phyloP scores from a whole-genome alignment of 2,888 invertebrate species.

The Hedychridium roseum region DNA sequence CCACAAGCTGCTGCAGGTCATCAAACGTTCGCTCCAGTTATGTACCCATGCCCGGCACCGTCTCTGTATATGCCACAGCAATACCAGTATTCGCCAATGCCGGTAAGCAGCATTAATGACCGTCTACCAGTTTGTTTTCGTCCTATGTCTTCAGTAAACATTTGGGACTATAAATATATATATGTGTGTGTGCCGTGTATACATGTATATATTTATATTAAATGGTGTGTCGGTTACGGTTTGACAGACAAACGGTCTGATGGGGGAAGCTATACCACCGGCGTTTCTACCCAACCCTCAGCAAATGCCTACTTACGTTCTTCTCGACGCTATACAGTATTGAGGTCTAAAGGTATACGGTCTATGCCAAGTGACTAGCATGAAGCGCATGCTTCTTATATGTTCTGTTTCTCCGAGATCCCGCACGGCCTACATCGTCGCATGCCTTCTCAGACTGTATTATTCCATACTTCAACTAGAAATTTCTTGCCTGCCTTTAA shows the following conservation, averaged over 20 bases:
- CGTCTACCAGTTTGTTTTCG: no score
- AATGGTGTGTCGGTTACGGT: conserved; percentile 58
- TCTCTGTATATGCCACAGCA: conserved; percentile 63
- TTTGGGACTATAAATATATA: no score
- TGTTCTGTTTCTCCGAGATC: conserved; percentile 24
- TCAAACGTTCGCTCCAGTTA: conserved; percentile 60
- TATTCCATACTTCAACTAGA: no score
- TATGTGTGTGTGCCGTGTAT: no score
- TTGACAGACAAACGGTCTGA: conserved; percentile 64
- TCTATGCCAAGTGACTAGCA: conserved; percentile 55
- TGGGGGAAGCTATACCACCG: conserved; percentile 64
- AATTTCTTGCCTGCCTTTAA: no score
- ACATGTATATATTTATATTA: conserved; percentile 40
- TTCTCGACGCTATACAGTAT: conserved; percentile 72
- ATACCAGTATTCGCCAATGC: conserved; percentile 62
- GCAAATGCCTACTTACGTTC: conserved; percentile 70
- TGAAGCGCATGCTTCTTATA: conserved; percentile 38
- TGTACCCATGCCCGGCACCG: conserved; percentile 62
- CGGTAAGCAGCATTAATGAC: conserved; percentile 51
- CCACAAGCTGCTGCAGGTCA: conserved; percentile 60
- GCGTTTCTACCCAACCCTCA: conserved; percentile 68
- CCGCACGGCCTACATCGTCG: conserved; percentile 38
- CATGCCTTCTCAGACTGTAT: conserved; percentile 31
- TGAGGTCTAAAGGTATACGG: conserved; percentile 67
- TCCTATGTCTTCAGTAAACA: no score